Conservation (phyloP, 2,797 vertebrate species). For the Perdix hodgsoniae region DNA sequence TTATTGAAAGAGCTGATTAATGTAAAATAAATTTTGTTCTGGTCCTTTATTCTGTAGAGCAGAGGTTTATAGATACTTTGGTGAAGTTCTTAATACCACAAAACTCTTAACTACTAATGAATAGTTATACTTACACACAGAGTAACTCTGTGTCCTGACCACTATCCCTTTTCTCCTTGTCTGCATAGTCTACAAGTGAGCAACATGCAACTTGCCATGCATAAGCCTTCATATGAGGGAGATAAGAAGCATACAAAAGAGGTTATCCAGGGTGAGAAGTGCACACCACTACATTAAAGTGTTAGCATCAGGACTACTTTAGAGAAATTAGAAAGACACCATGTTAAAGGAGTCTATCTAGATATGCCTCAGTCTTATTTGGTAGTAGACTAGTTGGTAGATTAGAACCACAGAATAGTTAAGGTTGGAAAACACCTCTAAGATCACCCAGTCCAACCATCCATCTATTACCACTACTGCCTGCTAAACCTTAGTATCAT, state of each 20-base stretch:
- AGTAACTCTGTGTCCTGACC: not conserved
- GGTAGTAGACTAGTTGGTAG: not conserved
- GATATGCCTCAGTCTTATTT: not conserved
- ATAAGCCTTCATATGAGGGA: not conserved
- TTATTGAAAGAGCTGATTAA: not conserved
- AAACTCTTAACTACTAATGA: not conserved
- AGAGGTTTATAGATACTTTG: not conserved
- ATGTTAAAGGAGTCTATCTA: not conserved
- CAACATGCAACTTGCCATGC: fast-evolving
- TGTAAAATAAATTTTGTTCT: not conserved
- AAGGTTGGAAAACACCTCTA: too few species aligned
- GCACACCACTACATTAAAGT: fast-evolving
- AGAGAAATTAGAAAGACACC: not conserved
- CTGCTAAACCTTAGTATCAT: too few species aligned
- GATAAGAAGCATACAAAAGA: not conserved
- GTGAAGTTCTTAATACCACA: not conserved
- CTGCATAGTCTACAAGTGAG: not conserved
- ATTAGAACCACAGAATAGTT: too few species aligned
- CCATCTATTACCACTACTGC: too few species aligned
- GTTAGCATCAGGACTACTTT: not conserved
- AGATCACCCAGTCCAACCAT: too few species aligned
- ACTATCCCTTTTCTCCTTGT: not conserved
- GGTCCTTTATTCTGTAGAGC: not conserved
- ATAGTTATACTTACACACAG: not conserved
- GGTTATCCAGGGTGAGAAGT: fast-evolving